Evolutionary conservation across 1,140 invertebrate species (phyloP), one percentile per base, ranked within the genome.

Genomic region (Cydia pomonella): DNA sequence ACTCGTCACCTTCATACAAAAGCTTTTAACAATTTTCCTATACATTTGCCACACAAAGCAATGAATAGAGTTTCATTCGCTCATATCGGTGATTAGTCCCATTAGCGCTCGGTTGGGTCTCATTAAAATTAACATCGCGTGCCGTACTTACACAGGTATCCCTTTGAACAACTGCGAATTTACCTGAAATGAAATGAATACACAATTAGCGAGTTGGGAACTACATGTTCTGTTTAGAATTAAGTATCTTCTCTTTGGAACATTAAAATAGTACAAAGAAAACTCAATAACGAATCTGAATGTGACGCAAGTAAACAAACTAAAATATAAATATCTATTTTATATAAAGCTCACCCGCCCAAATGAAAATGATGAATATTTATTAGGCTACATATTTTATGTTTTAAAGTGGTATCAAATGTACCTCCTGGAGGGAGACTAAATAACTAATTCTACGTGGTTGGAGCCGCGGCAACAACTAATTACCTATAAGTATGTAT

Each of bases 161-260:
- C 64, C 64, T 69, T 69, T 69, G 64, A 69, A 29, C 63, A 18
- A 33, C 25, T 27, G 25, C 13, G 13, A 33, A 33, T 33, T 38
- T 69, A 69, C 64, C 64, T 69, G 64, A 33, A 69, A 69, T 69
- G n/a, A 69, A 69, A 69, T 69, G 16, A 69, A 69, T 59, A 59
- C 53, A 59, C 53, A 59, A 59, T 59, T 59, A 59, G 53, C 21
- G 21, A 59, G 50, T 9, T 53, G 18, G 53, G 1, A 59, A 59
- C 23, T 59, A 59, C 53, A 59, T 59, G 23, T 59, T 59, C 53
- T 23, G 21, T 23, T 23, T 59, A 23, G 7, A 59, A 59, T 23
- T 59, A 18, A 53, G 47, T 50, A 50, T 50, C n/a, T 18, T 9
- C 41, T 44, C 41, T 44, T 44, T 12, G 10, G 3, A 1, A 18